phyloP scores from a whole-genome alignment of 2,797 vertebrate species.

The Phrynocephalus vlangalii region DNA sequence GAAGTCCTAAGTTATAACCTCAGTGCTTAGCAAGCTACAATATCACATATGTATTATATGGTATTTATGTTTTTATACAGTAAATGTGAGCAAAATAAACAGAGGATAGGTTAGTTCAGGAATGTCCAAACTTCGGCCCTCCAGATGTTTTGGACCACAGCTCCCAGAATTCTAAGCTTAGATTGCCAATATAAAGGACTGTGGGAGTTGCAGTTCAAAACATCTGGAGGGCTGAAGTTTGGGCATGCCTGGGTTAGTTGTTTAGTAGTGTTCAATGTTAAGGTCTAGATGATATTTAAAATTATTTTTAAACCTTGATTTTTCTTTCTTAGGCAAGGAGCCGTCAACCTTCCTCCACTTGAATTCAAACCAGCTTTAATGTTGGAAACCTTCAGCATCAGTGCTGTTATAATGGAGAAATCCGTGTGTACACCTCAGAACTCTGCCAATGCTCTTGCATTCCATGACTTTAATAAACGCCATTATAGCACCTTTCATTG shows the following conservation, averaged over 20 bases:
- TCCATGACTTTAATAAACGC: slow-evolving; percentile 95
- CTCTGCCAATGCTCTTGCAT: slow-evolving; percentile 86
- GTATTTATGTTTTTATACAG: background rate
- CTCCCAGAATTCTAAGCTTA: too few species aligned
- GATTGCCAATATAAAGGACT: too few species aligned
- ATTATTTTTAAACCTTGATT: slow-evolving; percentile 28
- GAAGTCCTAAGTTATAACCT: too few species aligned
- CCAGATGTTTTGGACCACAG: too few species aligned
- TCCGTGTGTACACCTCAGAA: slow-evolving; percentile 88
- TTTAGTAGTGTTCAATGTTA: slow-evolving; percentile 25
- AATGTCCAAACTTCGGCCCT: too few species aligned
- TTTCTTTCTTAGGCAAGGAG: slow-evolving; percentile 85
- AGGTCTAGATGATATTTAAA: slow-evolving; percentile 8
- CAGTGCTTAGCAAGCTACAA: background rate
- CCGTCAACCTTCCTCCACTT: slow-evolving; percentile 89
- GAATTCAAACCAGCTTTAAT: slow-evolving; percentile 97
- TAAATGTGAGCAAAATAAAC: background rate
- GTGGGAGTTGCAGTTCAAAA: too few species aligned
- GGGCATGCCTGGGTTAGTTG: background rate
- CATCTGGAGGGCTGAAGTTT: too few species aligned
- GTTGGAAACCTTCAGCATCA: slow-evolving; percentile 96
- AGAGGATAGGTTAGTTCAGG: background rate
- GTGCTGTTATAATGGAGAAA: slow-evolving; percentile 96
- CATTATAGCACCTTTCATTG: slow-evolving; percentile 97
- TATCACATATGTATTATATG: background rate